Conservation (phyloP, 2,113 vertebrate genomes). For the Siniperca chuatsi region DNA sequence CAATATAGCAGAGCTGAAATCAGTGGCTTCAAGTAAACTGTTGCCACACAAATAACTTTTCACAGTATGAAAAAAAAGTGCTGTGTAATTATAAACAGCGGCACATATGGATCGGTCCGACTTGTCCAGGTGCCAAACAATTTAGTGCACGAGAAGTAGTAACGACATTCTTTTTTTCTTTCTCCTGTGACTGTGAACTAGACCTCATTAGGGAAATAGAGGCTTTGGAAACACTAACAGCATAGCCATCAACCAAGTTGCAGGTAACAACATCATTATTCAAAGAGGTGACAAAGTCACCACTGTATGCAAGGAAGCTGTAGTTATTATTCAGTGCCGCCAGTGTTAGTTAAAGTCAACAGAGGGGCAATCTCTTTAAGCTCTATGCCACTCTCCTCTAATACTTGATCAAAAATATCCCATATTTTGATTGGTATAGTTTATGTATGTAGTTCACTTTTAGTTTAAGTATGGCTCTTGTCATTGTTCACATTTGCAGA, state of each 20-base stretch:
- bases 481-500: constrained; percentile 86
- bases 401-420: constrained; percentile 74
- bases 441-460: constrained; percentile 85
- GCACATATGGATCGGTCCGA: constrained; percentile 47
- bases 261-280: constrained; percentile 67
- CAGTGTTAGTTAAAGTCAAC: constrained; percentile 38
- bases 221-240: constrained; percentile 59
- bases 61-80: constrained; percentile 61
- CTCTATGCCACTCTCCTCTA: constrained; percentile 34
- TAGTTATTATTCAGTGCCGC: constrained; percentile 43
- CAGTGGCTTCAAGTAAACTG: constrained; percentile 58
- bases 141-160: constrained; percentile 58
- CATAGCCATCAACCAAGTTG: constrained; percentile 60
- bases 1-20: constrained; percentile 55
- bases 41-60: constrained; percentile 43
- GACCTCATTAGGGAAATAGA: constrained; percentile 67
- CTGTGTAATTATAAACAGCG: constrained; percentile 72
- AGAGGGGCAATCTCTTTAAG: constrained; percentile 49
- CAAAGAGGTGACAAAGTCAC: constrained; percentile 52
- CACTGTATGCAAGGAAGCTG: constrained; percentile 16
- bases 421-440: constrained; percentile 81
- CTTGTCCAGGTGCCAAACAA: constrained; percentile 73
- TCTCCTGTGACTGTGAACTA: constrained; percentile 63
- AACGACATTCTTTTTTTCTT: constrained; percentile 43
- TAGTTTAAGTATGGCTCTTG: constrained; percentile 86